These are phyloP conservation scores for Sorex araneus DNA, from an alignment of 2,113 vertebrate species.

Conservation along the genomic window DNA sequence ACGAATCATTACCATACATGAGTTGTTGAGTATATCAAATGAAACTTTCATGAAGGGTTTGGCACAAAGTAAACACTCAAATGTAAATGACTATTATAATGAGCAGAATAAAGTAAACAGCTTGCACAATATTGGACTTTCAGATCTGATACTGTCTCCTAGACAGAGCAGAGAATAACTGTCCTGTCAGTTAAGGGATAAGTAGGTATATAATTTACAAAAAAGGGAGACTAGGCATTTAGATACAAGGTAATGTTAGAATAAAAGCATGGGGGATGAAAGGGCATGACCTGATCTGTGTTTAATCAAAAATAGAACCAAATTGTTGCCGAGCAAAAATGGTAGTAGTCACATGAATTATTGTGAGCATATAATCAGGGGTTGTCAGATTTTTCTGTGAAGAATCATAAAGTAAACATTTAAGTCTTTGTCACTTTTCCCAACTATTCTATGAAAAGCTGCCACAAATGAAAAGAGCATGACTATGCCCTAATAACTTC, in stretches of 20 bases:
- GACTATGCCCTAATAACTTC: neutral
- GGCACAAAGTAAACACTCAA: neutral
- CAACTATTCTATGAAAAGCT: neutral
- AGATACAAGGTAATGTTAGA: too few relatives aligned
- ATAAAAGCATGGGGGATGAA: neutral
- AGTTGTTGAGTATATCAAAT: neutral
- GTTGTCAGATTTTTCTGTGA: neutral
- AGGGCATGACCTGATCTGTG: fast-evolving
- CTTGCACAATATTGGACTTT: neutral
- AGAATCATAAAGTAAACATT: neutral
- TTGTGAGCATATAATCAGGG: neutral
- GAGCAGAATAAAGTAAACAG: neutral
- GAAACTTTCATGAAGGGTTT: neutral
- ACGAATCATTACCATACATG: too few relatives aligned
- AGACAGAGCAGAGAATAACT: neutral
- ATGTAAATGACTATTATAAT: neutral
- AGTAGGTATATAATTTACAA: neutral
- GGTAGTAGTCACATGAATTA: neutral
- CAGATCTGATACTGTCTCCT: neutral
- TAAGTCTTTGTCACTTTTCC: neutral
- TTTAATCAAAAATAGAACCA: neutral
- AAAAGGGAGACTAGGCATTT: neutral
- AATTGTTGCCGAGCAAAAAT: neutral
- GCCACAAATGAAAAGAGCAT: neutral
- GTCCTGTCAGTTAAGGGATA: neutral